A percentile compares a stretch with the other conserved stretches of the same genome.
Conservation (phyloP, 2,113 vertebrate species). For the Apteryx mantelli region DNA sequence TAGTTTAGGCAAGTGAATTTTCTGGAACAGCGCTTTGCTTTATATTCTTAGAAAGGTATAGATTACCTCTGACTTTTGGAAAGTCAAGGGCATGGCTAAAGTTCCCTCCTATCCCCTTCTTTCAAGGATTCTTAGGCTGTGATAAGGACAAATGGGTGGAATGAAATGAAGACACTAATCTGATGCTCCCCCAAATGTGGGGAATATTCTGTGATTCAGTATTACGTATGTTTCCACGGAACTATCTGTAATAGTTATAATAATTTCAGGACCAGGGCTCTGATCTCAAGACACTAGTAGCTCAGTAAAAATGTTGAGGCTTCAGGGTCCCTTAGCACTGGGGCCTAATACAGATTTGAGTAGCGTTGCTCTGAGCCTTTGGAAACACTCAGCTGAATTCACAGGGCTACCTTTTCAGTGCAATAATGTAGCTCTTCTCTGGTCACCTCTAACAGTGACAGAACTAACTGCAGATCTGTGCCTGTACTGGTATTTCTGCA, state of each 20-base stretch:
- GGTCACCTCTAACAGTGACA: neutral
- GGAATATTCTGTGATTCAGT: neutral
- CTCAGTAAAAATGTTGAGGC: neutral
- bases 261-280: neutral
- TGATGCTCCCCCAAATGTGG: neutral
- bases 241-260: neutral
- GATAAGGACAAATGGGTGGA: neutral
- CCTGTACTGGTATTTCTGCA: neutral
- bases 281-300: neutral
- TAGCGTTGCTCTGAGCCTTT: neutral
- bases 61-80: constrained; percentile 8
- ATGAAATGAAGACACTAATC: neutral
- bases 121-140: neutral
- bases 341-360: neutral
- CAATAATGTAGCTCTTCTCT: neutral
- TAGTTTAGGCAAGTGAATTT: neutral
- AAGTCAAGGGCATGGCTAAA: constrained; percentile 49
- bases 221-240: neutral
- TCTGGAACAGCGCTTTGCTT: constrained; percentile 10
- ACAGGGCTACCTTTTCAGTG: neutral
- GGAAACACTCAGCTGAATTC: neutral
- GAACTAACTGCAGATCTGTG: neutral
- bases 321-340: neutral
- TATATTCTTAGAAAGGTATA: constrained; percentile 31
- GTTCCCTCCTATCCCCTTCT: constrained; percentile 7